Evolutionary conservation across 2,888 invertebrate genomes (phyloP), one percentile per base, ranked within the genome.

Genomic region (Agrotis ipsilon): DNA sequence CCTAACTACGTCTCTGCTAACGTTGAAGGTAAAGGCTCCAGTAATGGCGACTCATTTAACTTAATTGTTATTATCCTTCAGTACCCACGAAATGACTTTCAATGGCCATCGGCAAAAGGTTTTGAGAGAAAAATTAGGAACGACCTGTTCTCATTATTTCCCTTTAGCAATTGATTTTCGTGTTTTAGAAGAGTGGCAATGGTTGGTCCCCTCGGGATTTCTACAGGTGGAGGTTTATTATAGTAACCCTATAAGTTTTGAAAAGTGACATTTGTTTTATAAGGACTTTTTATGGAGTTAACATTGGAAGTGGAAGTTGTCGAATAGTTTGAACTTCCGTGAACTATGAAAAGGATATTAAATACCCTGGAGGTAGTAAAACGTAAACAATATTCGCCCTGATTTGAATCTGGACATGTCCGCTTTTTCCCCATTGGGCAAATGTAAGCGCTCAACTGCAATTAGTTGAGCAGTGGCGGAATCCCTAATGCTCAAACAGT

Each of bases 21-120:
- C 27, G 16, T 45, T 67, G 72, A 73, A 81, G 72, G 67, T 78
- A 73, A 75, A 52, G 75, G 66, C 19, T 63, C 51, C 65, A 39
- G 54, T 80, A 82, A 80, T 64, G 66, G 54, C 66, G 70, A 78
- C 78, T 75, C 83, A 67, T 83, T 82, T 75, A 75, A 52, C 66
- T 70, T 76, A 81, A 85, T 82, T 82, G 85, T 78, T 81, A 84
- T 78, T 73, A 61, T 58, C 72, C 63, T 65, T 64, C 64, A 73
- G 78, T 63, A 32, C 69, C 69, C 18, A 51, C 62, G 7, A 60
- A 63, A 78, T 60, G 59, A 75, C 68, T 77, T 72, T 68, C 61
- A 55, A 59, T 54, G 27, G 65, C 32, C 19, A 48, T 18, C 57
- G 24, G 32, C 65, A 61, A 75, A 74, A 72, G 72, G 68, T 62